A percentile compares a stretch with the other conserved stretches of the same genome.
Evolutionary conservation across 1,140 invertebrate genomes (phyloP).

Genomic region (Trachymyrmex septentrionalis): DNA sequence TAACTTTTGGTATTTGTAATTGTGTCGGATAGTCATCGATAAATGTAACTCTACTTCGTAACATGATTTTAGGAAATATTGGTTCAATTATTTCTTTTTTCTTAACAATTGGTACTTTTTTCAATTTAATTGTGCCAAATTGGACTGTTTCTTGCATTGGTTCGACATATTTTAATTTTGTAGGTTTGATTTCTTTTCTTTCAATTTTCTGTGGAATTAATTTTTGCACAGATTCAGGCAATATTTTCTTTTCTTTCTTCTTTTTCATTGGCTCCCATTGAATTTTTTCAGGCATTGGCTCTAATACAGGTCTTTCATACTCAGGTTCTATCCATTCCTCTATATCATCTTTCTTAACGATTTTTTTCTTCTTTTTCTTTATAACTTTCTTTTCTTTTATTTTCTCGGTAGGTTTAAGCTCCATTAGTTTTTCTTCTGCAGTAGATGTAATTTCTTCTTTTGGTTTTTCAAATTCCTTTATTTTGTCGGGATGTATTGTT

Average conservation of each 20-base stretch:
- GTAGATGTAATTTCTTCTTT: slow-evolving; percentile 44
- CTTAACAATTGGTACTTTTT: slow-evolving; percentile 86
- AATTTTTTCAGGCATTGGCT: slow-evolving; percentile 85
- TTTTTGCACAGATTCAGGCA: slow-evolving; percentile 75
- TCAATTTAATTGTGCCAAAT: slow-evolving; percentile 89
- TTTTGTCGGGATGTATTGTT: slow-evolving; percentile 68
- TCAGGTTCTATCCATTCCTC: slow-evolving; percentile 86
- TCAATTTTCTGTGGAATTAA: slow-evolving; percentile 83
- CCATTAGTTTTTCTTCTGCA: slow-evolving; percentile 57
- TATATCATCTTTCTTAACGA: slow-evolving; percentile 82
- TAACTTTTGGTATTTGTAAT: slow-evolving; percentile 86
- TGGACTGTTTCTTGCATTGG: slow-evolving; percentile 84
- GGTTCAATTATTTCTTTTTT: slow-evolving; percentile 86
- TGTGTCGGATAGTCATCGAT: slow-evolving; percentile 88
- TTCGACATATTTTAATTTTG: slow-evolving; percentile 84
- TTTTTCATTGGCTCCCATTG: slow-evolving; percentile 83
- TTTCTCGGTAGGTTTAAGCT: slow-evolving; percentile 58
- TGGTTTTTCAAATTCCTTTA: slow-evolving; percentile 54
- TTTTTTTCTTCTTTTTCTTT: slow-evolving; percentile 83
- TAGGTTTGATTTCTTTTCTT: slow-evolving; percentile 84
- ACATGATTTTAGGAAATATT: slow-evolving; percentile 88
- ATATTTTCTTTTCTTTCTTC: slow-evolving; percentile 82
- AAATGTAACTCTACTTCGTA: slow-evolving; percentile 89
- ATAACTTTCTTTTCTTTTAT: slow-evolving; percentile 76
- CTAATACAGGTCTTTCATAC: slow-evolving; percentile 84